Base-by-base conservation (phyloP, 1,140 invertebrate species). In the Trialeurodes vaporariorum region DNA sequence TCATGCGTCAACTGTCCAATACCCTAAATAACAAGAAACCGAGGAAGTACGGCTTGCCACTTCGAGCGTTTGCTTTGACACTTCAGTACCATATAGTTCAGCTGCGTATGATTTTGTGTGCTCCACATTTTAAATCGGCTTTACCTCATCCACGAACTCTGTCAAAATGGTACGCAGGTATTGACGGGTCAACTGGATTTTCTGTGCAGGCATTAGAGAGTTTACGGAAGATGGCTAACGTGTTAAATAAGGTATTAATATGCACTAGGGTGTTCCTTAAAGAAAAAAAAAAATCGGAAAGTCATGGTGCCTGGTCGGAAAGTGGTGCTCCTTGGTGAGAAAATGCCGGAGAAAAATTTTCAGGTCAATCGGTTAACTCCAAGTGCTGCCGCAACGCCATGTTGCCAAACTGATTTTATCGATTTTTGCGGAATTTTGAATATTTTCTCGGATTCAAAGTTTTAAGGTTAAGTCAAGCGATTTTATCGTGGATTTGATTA, bases 21-120 rank as follows among this genome's bases (percentile, higher is more conserved):
- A 27, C 25, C 13, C 25, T 26, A n/a, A 27, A 27, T 25, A 21
- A 26, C 22, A 61, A 49, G 1, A 67, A 63, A 24, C 70, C 72
- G 63, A 72, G 69, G 58, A 69, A 71, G 66, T 65, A 70, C 61
- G 63, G 67, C 49, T 71, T 71, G 67, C 70, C 72, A 34, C 64
- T 74, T 34, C 40, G 58, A 22, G 67, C 64, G 40, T 67, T 67
- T 67, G 59, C 66, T 12, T 22, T 67, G 21, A 61, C 65, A 61
- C 59, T 67, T 17, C 66, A 67, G 5, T 67, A 67, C 27, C 24
- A 26, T n/a, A n/a, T 2, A 25, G 58, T 26, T 25, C 66, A 26
- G 13, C 25, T 5, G 66, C 66, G 17, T 67, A 67, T 27, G 25
- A 61, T 22, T 67, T 26, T 26, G 66, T 67, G 11, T 21, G 59